phyloP scores from a whole-genome alignment of 1,140 invertebrate species.

The Orius insidiosus region DNA sequence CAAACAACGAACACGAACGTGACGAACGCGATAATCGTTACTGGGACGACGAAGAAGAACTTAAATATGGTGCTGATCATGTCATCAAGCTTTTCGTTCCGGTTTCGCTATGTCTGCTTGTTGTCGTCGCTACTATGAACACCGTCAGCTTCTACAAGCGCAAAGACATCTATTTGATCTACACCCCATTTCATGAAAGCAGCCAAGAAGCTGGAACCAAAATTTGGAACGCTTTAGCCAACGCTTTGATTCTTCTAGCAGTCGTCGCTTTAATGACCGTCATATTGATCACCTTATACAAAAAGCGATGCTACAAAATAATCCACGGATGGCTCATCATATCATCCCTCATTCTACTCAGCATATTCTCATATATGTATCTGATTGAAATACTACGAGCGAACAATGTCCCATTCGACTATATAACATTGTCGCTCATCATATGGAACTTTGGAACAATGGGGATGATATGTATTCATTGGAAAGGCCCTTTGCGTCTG shows the following conservation, averaged over 20 bases:
- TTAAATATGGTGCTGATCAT: slow-evolving; percentile 96
- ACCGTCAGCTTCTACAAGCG: slow-evolving; percentile 82
- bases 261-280: slow-evolving; percentile 93
- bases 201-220: slow-evolving; percentile 76
- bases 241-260: slow-evolving; percentile 80
- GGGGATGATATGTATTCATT: slow-evolving; percentile 97
- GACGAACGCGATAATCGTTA: too few species aligned
- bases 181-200: slow-evolving; percentile 93
- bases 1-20: too few species aligned
- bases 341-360: slow-evolving; percentile 86
- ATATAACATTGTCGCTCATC: slow-evolving; percentile 66
- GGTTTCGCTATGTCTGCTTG: slow-evolving; percentile 91
- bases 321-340: slow-evolving; percentile 93
- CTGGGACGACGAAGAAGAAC: slow-evolving; percentile 65
- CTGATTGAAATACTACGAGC: slow-evolving; percentile 74
- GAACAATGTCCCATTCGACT: slow-evolving; percentile 93
- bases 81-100: slow-evolving; percentile 97
- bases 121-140: slow-evolving; percentile 90
- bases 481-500: slow-evolving; percentile 84
- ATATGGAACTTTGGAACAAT: slow-evolving; percentile 98
- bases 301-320: slow-evolving; percentile 86
- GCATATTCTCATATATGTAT: slow-evolving; percentile 88
- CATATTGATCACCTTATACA: slow-evolving; percentile 83
- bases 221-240: slow-evolving; percentile 89
- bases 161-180: slow-evolving; percentile 87